phyloP scores from a whole-genome alignment of 2,888 invertebrate species.

The Julus scanicus region DNA sequence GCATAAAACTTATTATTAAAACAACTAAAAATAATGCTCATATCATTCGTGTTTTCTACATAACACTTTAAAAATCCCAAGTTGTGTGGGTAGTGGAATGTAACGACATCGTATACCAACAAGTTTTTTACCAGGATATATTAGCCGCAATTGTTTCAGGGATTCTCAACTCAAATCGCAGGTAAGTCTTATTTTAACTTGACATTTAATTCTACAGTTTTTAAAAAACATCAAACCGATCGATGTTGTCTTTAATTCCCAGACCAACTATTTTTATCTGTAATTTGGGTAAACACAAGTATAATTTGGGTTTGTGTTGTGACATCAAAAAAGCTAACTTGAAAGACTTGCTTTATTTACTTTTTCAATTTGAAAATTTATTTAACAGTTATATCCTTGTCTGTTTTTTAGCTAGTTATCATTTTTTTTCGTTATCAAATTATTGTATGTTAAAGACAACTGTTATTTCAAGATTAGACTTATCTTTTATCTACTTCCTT shows the following conservation, averaged over 20 bases:
- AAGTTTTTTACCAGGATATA: constrained; percentile 8
- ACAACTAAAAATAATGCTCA: background rate
- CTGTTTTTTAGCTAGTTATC: too few relatives aligned
- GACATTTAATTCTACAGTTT: background rate
- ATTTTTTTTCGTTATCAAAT: too few relatives aligned
- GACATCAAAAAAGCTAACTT: too few relatives aligned
- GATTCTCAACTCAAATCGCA: background rate
- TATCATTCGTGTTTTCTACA: background rate
- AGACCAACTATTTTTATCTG: background rate
- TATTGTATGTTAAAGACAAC: too few relatives aligned
- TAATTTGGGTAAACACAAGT: background rate
- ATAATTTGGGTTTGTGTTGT: too few relatives aligned
- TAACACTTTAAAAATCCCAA: background rate
- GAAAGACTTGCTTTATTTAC: too few relatives aligned
- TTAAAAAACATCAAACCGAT: background rate
- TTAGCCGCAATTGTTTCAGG: constrained; percentile 27
- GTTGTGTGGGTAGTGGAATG: constrained; percentile 7
- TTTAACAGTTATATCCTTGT: too few relatives aligned
- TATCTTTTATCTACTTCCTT: too few relatives aligned
- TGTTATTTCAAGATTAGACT: too few relatives aligned
- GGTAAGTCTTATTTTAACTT: background rate
- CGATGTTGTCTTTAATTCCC: background rate
- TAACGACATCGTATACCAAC: background rate
- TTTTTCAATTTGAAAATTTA: too few relatives aligned
- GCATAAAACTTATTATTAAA: background rate